A percentile compares a stretch with the other conserved stretches of the same genome.
Evolutionary conservation across 2,888 invertebrate species (phyloP).

Genomic region (Poecilus cupreus): DNA sequence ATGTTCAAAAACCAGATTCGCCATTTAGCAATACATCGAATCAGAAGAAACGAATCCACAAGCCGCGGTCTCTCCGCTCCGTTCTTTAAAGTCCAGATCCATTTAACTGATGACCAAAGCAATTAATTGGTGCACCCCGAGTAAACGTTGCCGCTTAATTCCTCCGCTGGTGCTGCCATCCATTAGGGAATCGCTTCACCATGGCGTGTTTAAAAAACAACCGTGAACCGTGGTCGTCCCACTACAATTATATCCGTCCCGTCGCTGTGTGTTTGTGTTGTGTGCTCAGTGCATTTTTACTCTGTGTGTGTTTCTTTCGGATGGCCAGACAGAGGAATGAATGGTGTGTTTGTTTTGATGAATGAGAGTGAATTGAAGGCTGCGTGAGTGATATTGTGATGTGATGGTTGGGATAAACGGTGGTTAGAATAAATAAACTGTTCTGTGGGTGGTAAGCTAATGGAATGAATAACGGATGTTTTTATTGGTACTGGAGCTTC

Average conservation of each 20-base stretch:
- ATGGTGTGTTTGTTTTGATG: not conserved
- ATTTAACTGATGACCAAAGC: slow-evolving; percentile 41
- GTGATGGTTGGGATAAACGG: too few species aligned
- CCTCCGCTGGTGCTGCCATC: slow-evolving; percentile 1
- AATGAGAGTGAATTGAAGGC: not conserved
- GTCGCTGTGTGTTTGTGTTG: not conserved
- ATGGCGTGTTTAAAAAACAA: slow-evolving; percentile 32
- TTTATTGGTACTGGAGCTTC: not conserved
- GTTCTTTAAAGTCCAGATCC: slow-evolving; percentile 30
- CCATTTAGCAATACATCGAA: too few species aligned
- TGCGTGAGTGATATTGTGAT: not conserved
- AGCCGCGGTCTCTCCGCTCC: not conserved
- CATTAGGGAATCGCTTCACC: slow-evolving; percentile 13
- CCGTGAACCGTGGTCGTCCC: not conserved
- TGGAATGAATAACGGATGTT: not conserved
- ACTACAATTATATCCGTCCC: slow-evolving; percentile 7
- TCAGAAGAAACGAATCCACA: not conserved
- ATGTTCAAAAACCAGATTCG: too few species aligned
- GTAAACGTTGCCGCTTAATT: slow-evolving; percentile 39
- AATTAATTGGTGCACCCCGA: slow-evolving; percentile 33
- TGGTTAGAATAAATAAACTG: not conserved
- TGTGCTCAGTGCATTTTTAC: not conserved
- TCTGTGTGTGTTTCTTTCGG: too few species aligned
- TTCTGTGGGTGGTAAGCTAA: slow-evolving; percentile 9
- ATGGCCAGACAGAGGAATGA: too few species aligned